Base-by-base conservation (phyloP, 2,888 invertebrate genomes). In the Aphelenchoides bicaudatus region DNA sequence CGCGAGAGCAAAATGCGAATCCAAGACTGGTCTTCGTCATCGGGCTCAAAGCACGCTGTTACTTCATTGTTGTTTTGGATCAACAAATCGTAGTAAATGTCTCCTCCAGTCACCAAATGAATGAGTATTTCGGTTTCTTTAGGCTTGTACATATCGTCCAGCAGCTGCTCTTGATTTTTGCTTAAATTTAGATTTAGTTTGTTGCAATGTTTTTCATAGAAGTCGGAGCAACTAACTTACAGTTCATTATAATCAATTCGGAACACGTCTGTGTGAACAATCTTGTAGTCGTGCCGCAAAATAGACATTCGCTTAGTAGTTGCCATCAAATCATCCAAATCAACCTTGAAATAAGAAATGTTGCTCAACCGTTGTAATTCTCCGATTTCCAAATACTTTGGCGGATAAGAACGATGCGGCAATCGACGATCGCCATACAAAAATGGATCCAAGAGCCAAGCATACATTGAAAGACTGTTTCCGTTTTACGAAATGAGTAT, bases 1-100 rank as follows among this genome's bases (percentile, higher is more conserved):
- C 43, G 43, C n/a, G 16, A 19, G 6, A 43, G n/a, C 43, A 43
- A n/a, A 43, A 43, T 43, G 21, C 43, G 43, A 43, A 43, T 43
- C 43, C 43, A 43, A 6, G 6, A 8, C 10, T n/a, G 10, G 16
- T 43, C 23, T 10, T 43, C 43, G 21, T 43, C 43, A n/a, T 8
- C 23, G 34, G 34, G 34, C n/a, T 34, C 34, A 10, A n/a, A n/a
- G 43, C 43, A 43, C 43, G n/a, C n/a, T n/a, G n/a, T n/a, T n/a
- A n/a, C n/a, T n/a, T n/a, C n/a, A n/a, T n/a, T n/a, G n/a, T n/a
- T n/a, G n/a, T n/a, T n/a, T n/a, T n/a, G n/a, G n/a, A n/a, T n/a
- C n/a, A 43, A 16, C 34, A 34, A 19, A n/a, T 43, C 43, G 43
- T 43, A 43, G 43, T 43, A 43, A n/a, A 43, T 43, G 21, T 19